Percentiles rank a stretch among this genome's conserved stretches.
These are phyloP conservation scores for Melierax canorus DNA, from an alignment of 2,113 vertebrate species.

Conservation along the genomic window DNA sequence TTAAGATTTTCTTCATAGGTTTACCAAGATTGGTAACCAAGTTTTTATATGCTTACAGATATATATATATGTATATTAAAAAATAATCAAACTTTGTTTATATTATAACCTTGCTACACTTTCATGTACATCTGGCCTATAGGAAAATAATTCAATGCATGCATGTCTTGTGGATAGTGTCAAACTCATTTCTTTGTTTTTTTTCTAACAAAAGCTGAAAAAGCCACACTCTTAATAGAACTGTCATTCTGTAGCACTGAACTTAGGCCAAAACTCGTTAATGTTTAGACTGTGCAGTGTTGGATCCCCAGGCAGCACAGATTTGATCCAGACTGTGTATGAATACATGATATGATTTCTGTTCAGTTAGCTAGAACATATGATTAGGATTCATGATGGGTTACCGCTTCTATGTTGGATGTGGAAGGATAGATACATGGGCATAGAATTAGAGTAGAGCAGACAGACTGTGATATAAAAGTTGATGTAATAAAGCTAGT, in stretches of 20 bases:
- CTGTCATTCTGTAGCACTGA: neutral
- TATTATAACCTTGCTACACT: rapidly evolving
- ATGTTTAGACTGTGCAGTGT: neutral
- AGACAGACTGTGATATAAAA: neutral
- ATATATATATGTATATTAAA: neutral
- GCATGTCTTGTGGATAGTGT: neutral
- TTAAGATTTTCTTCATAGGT: neutral
- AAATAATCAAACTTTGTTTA: neutral
- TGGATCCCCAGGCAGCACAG: neutral
- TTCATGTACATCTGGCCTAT: neutral
- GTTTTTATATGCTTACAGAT: neutral
- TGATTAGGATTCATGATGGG: no score
- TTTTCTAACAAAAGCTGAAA: neutral
- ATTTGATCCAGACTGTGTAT: no score
- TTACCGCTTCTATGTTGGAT: neutral
- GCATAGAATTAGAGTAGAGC: neutral
- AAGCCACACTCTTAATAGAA: neutral
- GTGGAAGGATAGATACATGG: neutral
- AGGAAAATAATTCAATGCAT: neutral
- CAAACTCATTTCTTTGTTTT: neutral
- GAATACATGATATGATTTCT: neutral
- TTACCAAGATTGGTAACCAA: neutral
- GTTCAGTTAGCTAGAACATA: neutral
- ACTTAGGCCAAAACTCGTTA: neutral
- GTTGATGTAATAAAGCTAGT: neutral